phyloP scores from a whole-genome alignment of 2,888 invertebrate species.

The Amblyjoppa fuscipennis region DNA sequence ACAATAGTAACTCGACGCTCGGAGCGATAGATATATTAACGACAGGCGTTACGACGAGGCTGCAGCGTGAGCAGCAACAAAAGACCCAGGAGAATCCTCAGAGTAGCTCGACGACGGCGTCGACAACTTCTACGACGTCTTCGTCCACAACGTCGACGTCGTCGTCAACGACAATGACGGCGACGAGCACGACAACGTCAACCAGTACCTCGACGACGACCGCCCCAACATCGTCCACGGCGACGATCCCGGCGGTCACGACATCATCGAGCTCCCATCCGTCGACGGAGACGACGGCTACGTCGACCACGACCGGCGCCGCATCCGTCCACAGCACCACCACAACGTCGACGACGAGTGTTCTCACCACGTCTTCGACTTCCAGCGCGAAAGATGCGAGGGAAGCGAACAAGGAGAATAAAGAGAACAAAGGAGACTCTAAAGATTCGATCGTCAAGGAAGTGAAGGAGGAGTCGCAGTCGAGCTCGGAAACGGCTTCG shows the following conservation, averaged over 20 bases:
- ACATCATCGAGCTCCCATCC: constrained; percentile 67
- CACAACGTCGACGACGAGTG: constrained; percentile 75
- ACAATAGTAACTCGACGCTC: constrained; percentile 83
- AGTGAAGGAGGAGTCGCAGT: constrained; percentile 80
- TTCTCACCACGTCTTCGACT: constrained; percentile 71
- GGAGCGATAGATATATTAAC: constrained; percentile 88
- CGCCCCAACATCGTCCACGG: constrained; percentile 78
- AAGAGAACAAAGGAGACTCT: constrained; percentile 87
- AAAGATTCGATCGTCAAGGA: constrained; percentile 84
- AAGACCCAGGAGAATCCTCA: constrained; percentile 87
- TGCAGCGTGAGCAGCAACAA: constrained; percentile 92
- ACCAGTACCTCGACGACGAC: constrained; percentile 74
- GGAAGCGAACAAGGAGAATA: constrained; percentile 88
- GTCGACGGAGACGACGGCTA: constrained; percentile 69
- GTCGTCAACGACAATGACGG: constrained; percentile 75
- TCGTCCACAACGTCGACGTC: constrained; percentile 77
- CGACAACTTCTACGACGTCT: constrained; percentile 74
- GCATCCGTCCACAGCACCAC: constrained; percentile 77
- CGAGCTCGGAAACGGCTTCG: constrained; percentile 75
- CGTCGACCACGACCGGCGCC: constrained; percentile 69
- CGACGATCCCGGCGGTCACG: constrained; percentile 60
- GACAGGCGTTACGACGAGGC: constrained; percentile 93
- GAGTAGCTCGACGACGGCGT: constrained; percentile 76
- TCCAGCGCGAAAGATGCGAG: constrained; percentile 82
- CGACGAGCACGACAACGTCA: constrained; percentile 76